phyloP scores from a whole-genome alignment of 2,797 vertebrate species.

The Hylomyscus alleni region DNA sequence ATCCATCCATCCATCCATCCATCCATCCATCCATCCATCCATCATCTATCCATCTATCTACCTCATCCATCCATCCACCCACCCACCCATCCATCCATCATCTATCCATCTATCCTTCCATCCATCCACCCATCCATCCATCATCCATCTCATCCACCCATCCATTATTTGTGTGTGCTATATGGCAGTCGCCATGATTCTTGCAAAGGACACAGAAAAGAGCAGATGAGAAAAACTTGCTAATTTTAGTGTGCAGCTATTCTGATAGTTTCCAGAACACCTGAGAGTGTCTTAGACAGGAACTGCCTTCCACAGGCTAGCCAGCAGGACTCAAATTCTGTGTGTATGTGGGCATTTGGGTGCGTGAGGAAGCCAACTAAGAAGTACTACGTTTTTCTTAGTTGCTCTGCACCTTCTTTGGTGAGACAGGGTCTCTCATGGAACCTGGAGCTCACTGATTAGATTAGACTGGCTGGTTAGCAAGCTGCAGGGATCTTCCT shows the following conservation, averaged over 20 bases:
- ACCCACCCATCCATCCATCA: no score
- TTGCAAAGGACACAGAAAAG: background rate
- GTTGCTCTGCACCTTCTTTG: background rate
- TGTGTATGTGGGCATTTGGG: background rate
- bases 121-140: background rate
- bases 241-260: background rate
- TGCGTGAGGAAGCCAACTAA: background rate
- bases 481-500: background rate
- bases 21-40: background rate
- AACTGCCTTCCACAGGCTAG: background rate
- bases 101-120: background rate
- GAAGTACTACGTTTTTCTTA: background rate
- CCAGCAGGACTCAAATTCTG: fast-evolving
- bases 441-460: background rate
- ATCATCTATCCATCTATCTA: background rate
- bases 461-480: background rate
- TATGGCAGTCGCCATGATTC: fast-evolving
- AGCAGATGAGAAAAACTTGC: no score
- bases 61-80: background rate
- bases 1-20: background rate
- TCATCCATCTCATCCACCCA: background rate
- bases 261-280: background rate
- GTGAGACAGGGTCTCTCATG: background rate
- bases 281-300: no score
- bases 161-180: background rate